Conservation (phyloP, 1,140 invertebrate species). For the Bombus affinis region DNA sequence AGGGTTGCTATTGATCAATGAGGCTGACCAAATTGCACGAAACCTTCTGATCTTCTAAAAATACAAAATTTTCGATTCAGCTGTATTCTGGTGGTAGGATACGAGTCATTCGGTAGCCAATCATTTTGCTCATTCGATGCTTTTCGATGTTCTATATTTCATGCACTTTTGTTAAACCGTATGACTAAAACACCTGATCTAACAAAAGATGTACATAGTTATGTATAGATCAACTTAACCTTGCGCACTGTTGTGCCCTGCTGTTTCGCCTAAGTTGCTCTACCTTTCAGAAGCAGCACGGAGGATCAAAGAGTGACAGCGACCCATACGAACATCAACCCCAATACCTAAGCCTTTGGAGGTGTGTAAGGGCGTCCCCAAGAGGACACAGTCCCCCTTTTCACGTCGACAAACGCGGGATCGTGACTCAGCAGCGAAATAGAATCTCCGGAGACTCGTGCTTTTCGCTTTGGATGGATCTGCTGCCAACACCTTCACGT, state of each 20-base stretch:
- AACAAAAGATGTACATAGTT: too few relatives aligned
- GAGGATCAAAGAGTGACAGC: conserved; percentile 25
- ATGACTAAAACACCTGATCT: too few relatives aligned
- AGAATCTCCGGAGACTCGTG: conserved; percentile 74
- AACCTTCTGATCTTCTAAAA: too few relatives aligned
- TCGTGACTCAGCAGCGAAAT: conserved; percentile 77
- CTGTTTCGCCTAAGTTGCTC: neutral
- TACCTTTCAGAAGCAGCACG: conserved; percentile 3
- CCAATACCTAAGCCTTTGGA: conserved; percentile 48
- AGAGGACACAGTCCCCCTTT: conserved; percentile 62
- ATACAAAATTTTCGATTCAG: too few relatives aligned
- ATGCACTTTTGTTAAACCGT: neutral
- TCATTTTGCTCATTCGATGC: neutral
- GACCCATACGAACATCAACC: conserved; percentile 45
- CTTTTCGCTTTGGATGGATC: conserved; percentile 66
- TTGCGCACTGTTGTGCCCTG: neutral
- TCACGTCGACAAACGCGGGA: conserved; percentile 70
- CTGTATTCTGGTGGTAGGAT: too few relatives aligned
- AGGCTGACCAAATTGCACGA: neutral
- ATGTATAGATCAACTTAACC: neutral
- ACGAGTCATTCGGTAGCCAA: too few relatives aligned
- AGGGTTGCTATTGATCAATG: neutral
- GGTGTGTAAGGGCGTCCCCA: conserved; percentile 61
- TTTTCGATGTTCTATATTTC: neutral
- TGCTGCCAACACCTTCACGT: conserved; percentile 66